Evolutionary conservation across 2,888 invertebrate genomes (phyloP).

Genomic region (Tenthredo distinguenda): DNA sequence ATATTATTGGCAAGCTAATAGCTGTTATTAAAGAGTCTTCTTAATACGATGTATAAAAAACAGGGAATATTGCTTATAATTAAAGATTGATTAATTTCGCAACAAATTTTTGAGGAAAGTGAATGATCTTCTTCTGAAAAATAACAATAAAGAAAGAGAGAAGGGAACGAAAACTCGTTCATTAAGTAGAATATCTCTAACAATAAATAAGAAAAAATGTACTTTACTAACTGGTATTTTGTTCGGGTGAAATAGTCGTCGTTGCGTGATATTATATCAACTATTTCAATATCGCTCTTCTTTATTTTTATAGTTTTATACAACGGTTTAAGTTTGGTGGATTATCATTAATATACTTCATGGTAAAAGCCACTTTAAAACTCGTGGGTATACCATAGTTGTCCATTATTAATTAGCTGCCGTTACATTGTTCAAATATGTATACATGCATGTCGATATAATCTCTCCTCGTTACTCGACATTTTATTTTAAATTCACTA

Average conservation of each 20-base stretch:
- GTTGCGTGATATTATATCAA: constrained; percentile 4
- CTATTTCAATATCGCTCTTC: neutral
- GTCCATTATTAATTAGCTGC: neutral
- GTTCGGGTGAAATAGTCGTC: neutral
- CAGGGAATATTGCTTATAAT: neutral
- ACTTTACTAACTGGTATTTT: constrained; percentile 35
- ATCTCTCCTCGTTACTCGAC: neutral
- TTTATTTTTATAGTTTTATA: constrained; percentile 46
- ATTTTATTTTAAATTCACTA: constrained; percentile 11
- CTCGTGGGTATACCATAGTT: neutral
- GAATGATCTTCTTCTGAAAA: neutral
- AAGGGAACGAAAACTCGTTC: neutral
- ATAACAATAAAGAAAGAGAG: neutral
- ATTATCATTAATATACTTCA: constrained; percentile 5
- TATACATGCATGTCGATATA: neutral
- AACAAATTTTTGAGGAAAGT: neutral
- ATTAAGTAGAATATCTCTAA: constrained; percentile 6
- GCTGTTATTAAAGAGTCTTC: neutral
- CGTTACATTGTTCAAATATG: constrained; percentile 19
- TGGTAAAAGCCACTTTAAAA: neutral
- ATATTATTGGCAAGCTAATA: constrained; percentile 18
- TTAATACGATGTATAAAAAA: neutral
- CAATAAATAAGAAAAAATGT: neutral
- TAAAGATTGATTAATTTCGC: neutral
- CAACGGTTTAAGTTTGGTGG: constrained; percentile 27